Evolutionary conservation across 2,797 vertebrate genomes (phyloP), one percentile per base, ranked within the genome.

Genomic region (Benthosema pterotum): DNA sequence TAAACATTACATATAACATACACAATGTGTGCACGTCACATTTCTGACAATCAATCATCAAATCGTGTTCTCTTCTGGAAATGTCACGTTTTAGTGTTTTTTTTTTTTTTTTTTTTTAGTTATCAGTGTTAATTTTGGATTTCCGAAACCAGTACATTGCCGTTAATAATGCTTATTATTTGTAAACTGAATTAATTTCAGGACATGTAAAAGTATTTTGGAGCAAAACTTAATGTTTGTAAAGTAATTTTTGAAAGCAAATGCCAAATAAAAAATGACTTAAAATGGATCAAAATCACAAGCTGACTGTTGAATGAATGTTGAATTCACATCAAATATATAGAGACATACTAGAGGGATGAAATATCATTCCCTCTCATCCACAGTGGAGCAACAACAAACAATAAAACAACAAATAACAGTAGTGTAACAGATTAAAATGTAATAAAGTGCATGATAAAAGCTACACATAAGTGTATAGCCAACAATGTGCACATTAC

Each of bases 241-340:
- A 72, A 48, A 42, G 15, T 60, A 46, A 65, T 75, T 84, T 80
- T 83, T 75, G 52, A 60, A 76, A 85, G 77, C 56, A 57, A 75
- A 83, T 72, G 66, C 69, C 78, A 87, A 91, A 87, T 85, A 88
- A 88, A 90, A 66, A 78, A 7, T 48, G 67, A 64, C 76, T 80
- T 68, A 56, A 71, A 75, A 19, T 70, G 64, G 70, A 15, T 11
- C 16, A 47, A 4, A 18, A 17, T 8, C 9, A 9, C 7, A 32
- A 32, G 32, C 32, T 8, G 32, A 32, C 32, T 32, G 32, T 32
- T 22, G 19, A 22, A 22, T 22, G 4, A 2, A 22, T 22, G 4
- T 22, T n/a, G n/a, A n/a, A n/a, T n/a, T n/a, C n/a, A n/a, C n/a
- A n/a, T n/a, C n/a, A n/a, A n/a, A n/a, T n/a, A n/a, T n/a, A n/a